phyloP scores from a whole-genome alignment of 2,113 vertebrate genomes.

The Lampris megalopsis region DNA sequence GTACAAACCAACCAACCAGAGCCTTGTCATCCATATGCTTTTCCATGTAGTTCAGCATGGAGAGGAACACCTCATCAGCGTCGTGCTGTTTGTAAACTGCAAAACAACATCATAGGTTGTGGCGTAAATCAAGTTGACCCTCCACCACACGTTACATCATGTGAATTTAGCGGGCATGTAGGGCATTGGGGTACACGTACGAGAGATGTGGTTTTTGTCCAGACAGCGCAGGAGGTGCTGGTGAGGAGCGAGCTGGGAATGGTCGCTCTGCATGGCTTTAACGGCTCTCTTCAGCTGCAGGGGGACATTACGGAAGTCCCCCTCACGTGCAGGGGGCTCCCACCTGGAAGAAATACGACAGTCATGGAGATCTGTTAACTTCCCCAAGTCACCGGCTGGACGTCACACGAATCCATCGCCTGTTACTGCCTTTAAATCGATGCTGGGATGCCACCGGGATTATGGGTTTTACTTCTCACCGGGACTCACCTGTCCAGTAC shows the following conservation, averaged over 20 bases:
- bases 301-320: conserved; percentile 40
- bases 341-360: conserved; percentile 65
- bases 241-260: conserved; percentile 46
- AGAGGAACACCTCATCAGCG: conserved; percentile 80
- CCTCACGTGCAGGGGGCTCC: conserved; percentile 17
- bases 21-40: conserved; percentile 69
- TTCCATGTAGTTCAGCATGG: conserved; percentile 70
- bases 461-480: too few species aligned
- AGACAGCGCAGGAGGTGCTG: conserved; percentile 68
- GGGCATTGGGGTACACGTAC: conserved; percentile 49
- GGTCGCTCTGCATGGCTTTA: conserved; percentile 53
- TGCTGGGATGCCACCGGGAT: too few species aligned
- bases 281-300: conserved; percentile 68
- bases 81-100: conserved; percentile 75
- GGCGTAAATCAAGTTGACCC: neutral
- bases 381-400: too few species aligned
- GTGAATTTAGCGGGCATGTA: neutral
- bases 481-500: conserved; percentile 68
- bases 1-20: conserved; percentile 57
- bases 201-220: conserved; percentile 62
- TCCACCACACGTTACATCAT: neutral
- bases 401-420: too few species aligned
- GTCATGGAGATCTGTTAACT: neutral
- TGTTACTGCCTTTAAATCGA: too few species aligned
- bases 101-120: conserved; percentile 15